Evolutionary conservation across 2,888 invertebrate species (phyloP), one percentile per base, ranked within the genome.

Genomic region (Heliconius ismenius): DNA sequence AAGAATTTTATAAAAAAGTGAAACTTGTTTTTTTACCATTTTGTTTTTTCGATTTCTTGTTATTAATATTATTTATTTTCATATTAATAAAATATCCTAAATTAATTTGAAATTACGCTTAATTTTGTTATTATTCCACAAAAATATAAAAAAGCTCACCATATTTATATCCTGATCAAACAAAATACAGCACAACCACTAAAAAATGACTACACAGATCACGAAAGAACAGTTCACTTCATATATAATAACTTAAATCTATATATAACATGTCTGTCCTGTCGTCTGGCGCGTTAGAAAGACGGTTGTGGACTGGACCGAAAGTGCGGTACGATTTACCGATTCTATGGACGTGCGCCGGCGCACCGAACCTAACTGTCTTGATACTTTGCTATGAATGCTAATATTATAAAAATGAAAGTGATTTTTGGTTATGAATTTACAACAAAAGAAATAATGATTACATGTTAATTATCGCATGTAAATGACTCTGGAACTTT

Each of bases 291-390:
- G 84, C 84, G 83, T 79, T 83, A 83, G 90, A 89, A 85, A 91
- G 93, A 92, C 93, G 90, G 91, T 90, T 87, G 89, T 89, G 91
- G 92, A 94, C 93, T 94, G 92, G 83, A 79, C 88, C 87, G 88
- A 91, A 91, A 91, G 90, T 88, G 79, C 82, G 83, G 80, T 84
- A 83, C 85, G 83, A 87, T 85, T 90, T 91, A 88, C 86, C 86
- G 81, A 91, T 91, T 90, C 92, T 83, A 85, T 79, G 85, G 86
- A 88, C 89, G 87, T 90, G 92, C 92, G 91, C 86, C 78, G 79
- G 88, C 89, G 92, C 84, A 86, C 32, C 84, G 85, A 90, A 86
- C 87, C 87, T 90, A 91, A 91, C 92, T 90, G 92, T 91, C 89
- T 93, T 92, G 92, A 88, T 85, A 87, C 89, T 92, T 90, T 85